Percentiles rank a stretch among this genome's conserved stretches.
phyloP scores from a whole-genome alignment of 53 echinoderm and acorn worm species.

The Stichopus horrens region DNA sequence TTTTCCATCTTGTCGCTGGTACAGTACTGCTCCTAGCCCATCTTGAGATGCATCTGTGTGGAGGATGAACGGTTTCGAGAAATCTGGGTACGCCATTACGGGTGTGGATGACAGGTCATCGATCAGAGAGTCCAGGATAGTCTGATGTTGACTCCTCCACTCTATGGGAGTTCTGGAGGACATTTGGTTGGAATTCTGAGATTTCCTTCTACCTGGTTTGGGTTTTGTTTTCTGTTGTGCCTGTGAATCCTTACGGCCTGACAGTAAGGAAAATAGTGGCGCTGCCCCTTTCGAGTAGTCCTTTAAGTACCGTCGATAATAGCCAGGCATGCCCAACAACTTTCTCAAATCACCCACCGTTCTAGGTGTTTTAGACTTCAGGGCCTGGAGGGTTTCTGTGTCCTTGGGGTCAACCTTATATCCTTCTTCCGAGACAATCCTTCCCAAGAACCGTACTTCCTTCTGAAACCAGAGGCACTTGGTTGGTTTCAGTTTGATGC shows the following conservation, averaged over 20 bases:
- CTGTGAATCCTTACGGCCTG: not conserved
- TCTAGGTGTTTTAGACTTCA: constrained; percentile 19
- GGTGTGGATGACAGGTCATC: constrained; percentile 41
- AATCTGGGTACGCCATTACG: constrained; percentile 63
- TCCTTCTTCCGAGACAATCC: constrained; percentile 42
- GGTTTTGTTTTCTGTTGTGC: no score
- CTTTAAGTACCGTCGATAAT: constrained; percentile 46
- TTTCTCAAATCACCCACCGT: constrained; percentile 55
- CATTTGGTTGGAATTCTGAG: constrained; percentile 6
- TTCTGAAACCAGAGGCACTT: constrained; percentile 58
- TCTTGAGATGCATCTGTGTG: constrained; percentile 64
- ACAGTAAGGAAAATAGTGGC: not conserved
- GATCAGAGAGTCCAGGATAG: constrained; percentile 39
- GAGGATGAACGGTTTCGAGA: constrained; percentile 48
- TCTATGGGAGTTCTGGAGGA: constrained; percentile 43
- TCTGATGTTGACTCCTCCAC: constrained; percentile 45
- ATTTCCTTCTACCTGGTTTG: not conserved
- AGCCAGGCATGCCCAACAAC: constrained; percentile 50
- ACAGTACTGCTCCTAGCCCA: constrained; percentile 63
- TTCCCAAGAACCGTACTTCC: constrained; percentile 57
- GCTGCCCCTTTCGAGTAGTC: constrained; percentile 25
- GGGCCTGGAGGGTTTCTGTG: constrained; percentile 7
- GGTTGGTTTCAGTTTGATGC: constrained; percentile 55
- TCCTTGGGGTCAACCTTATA: constrained; percentile 52
- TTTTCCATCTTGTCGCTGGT: constrained; percentile 56